These are phyloP conservation scores for Aegithalos caudatus DNA, from an alignment of 2,113 vertebrate genomes.

Conservation along the genomic window DNA sequence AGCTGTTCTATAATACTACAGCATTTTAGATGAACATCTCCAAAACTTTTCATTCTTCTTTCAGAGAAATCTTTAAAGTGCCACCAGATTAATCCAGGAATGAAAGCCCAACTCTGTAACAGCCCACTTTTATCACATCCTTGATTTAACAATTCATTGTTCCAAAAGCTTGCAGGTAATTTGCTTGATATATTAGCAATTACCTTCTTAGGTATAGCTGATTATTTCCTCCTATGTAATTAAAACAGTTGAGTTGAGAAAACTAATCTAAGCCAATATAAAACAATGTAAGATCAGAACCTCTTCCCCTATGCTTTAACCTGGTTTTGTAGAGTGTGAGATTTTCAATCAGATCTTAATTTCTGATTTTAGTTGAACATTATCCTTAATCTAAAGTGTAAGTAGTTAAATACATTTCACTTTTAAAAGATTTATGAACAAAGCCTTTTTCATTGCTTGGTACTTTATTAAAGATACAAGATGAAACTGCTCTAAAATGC, in stretches of 20 bases:
- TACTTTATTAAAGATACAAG: neutral
- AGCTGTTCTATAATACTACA: neutral
- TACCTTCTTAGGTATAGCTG: slow-evolving; percentile 21
- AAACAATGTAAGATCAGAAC: slow-evolving; percentile 27
- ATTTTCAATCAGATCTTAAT: slow-evolving; percentile 39
- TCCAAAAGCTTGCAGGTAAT: slow-evolving; percentile 32
- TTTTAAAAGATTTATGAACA: slow-evolving; percentile 15
- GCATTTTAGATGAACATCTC: neutral
- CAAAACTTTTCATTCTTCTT: neutral
- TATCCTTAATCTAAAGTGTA: slow-evolving; percentile 35
- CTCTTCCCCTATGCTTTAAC: slow-evolving; percentile 50
- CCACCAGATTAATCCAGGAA: neutral
- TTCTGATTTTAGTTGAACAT: slow-evolving; percentile 8
- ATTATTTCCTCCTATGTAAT: neutral
- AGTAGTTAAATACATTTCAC: slow-evolving; percentile 26
- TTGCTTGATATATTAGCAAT: slow-evolving; percentile 43
- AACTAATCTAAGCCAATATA: slow-evolving; percentile 37
- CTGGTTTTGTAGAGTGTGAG: neutral
- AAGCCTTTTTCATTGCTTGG: neutral
- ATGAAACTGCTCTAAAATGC: neutral
- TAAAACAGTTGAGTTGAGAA: slow-evolving; percentile 46
- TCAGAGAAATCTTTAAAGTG: neutral
- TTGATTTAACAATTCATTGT: slow-evolving; percentile 29
- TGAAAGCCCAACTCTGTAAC: neutral
- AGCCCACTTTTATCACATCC: neutral